These are phyloP conservation scores for Hipposideros larvatus DNA, from an alignment of 2,797 vertebrate species.

Conservation along the genomic window DNA sequence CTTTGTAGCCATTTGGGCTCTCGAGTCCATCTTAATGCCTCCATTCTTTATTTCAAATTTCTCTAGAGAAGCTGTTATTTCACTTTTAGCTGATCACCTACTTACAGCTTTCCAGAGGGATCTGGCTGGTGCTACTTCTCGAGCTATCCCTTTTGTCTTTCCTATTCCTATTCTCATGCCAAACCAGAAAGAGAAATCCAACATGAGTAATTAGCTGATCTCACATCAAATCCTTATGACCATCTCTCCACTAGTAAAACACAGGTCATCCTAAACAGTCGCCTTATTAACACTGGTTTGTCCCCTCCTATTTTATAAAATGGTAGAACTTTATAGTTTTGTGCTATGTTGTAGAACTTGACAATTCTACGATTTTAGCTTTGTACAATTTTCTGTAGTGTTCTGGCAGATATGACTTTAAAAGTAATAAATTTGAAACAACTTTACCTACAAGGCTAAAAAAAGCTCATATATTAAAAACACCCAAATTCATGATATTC, in stretches of 20 bases:
- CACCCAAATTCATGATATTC: neutral
- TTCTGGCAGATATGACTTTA: neutral
- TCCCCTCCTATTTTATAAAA: neutral
- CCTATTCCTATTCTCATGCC: neutral
- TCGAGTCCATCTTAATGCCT: neutral
- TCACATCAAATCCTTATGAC: neutral
- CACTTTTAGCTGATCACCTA: neutral
- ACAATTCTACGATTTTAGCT: neutral
- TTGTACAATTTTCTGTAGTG: neutral
- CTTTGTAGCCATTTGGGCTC: neutral
- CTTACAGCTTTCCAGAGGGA: neutral
- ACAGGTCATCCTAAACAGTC: neutral
- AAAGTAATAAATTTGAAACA: neutral
- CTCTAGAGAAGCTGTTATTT: neutral
- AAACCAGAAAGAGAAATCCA: neutral
- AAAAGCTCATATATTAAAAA: slow-evolving; percentile 11
- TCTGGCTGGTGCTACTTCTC: neutral
- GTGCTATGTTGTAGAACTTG: neutral
- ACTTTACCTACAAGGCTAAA: slow-evolving; percentile 13
- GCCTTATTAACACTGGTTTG: neutral
- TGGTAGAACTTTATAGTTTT: neutral
- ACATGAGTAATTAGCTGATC: neutral
- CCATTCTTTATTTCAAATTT: slow-evolving; percentile 4
- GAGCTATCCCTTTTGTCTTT: slow-evolving; percentile 1
- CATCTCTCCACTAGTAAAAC: neutral